phyloP scores from a whole-genome alignment of 2,113 vertebrate genomes.

The Neopipo cinnamomea region DNA sequence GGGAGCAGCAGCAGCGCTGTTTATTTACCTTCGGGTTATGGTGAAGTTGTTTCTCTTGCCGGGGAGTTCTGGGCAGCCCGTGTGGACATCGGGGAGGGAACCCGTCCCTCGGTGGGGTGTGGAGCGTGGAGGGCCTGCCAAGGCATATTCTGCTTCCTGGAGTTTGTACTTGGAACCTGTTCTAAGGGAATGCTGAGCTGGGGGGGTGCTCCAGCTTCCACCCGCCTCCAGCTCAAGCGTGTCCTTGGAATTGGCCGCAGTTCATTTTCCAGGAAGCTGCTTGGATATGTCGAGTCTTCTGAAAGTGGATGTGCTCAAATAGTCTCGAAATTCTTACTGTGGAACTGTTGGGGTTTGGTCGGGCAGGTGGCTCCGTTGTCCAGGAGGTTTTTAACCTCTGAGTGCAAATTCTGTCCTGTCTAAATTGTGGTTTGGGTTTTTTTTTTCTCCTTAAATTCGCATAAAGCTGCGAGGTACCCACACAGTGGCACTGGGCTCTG shows the following conservation, averaged over 20 bases:
- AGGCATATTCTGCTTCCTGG: neutral
- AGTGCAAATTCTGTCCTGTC: neutral
- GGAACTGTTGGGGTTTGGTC: neutral
- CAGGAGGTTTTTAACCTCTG: neutral
- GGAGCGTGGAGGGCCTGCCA: neutral
- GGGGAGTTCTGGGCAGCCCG: neutral
- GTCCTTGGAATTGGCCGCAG: neutral
- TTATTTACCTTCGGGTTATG: neutral
- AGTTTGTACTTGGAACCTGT: accelerated
- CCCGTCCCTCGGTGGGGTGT: too few relatives aligned
- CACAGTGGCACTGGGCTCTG: accelerated
- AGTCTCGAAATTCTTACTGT: neutral
- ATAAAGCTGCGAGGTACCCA: too few relatives aligned
- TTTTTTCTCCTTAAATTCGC: neutral
- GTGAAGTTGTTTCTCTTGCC: neutral
- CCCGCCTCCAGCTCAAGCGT: neutral
- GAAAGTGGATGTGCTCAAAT: neutral
- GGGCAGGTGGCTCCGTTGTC: neutral
- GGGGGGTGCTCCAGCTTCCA: neutral
- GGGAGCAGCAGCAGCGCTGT: neutral
- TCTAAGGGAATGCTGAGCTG: neutral
- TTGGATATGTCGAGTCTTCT: neutral
- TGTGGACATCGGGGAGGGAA: neutral
- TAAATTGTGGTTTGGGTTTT: neutral
- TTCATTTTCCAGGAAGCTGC: neutral